These are phyloP conservation scores for Periplaneta americana DNA, from an alignment of 1,140 invertebrate species.

Conservation along the genomic window DNA sequence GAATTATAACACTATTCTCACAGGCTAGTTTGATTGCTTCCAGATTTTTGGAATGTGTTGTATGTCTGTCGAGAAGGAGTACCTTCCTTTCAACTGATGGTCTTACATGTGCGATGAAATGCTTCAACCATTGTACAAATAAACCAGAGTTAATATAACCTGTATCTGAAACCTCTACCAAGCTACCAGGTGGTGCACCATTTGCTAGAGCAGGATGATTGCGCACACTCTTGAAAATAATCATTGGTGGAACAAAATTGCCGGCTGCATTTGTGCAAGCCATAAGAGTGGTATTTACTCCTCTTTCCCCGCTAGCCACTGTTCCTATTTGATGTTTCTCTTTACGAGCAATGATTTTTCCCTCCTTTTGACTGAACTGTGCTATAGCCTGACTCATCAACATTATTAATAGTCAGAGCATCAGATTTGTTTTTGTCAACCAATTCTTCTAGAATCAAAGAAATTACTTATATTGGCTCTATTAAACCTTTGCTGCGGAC, in stretches of 20 bases:
- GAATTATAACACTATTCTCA: slow-evolving; percentile 9
- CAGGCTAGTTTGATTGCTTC: slow-evolving; percentile 1
- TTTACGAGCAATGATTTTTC: slow-evolving; percentile 25
- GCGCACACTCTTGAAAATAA: slow-evolving; percentile 25
- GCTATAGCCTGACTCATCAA: slow-evolving; percentile 12
- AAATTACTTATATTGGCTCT: slow-evolving; percentile 31
- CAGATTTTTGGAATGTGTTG: slow-evolving; percentile 20
- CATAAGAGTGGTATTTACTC: slow-evolving; percentile 26
- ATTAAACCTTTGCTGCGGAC: slow-evolving; percentile 34
- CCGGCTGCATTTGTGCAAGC: slow-evolving; percentile 27
- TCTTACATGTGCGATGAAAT: slow-evolving; percentile 23
- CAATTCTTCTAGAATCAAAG: slow-evolving; percentile 25
- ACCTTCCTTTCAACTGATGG: too few species aligned
- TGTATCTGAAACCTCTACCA: slow-evolving; percentile 24
- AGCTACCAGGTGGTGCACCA: slow-evolving; percentile 9
- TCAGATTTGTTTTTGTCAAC: slow-evolving; percentile 28
- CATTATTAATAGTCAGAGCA: slow-evolving; percentile 27
- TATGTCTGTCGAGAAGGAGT: slow-evolving; percentile 27
- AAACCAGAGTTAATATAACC: slow-evolving; percentile 29
- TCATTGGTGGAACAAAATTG: slow-evolving; percentile 28
- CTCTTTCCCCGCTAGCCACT: slow-evolving; percentile 29
- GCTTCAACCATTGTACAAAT: too few species aligned
- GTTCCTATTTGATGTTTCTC: slow-evolving; percentile 29
- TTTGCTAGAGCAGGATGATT: background rate
- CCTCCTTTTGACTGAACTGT: slow-evolving; percentile 13